These are phyloP conservation scores for Anoplophora glabripennis DNA, from an alignment of 1,140 invertebrate genomes.

Conservation along the genomic window DNA sequence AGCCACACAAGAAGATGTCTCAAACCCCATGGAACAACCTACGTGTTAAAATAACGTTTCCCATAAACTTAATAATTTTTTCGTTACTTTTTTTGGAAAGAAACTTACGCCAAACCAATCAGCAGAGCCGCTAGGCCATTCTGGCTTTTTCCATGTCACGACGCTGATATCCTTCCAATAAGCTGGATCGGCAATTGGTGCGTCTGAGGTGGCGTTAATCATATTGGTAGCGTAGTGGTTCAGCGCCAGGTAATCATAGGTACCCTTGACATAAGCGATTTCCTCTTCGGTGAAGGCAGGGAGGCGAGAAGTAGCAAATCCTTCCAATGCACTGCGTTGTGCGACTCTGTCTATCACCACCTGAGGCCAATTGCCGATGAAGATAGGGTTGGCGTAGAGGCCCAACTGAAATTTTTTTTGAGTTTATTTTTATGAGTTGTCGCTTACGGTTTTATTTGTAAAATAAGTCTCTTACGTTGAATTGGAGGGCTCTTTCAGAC, in stretches of 20 bases:
- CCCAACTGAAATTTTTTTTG: constrained; percentile 38
- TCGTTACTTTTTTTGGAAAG: too few species aligned
- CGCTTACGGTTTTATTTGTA: too few species aligned
- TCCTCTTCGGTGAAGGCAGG: constrained; percentile 50
- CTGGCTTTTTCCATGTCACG: too few species aligned
- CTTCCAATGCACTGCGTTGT: constrained; percentile 48
- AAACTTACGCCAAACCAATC: too few species aligned
- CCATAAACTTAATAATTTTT: too few species aligned
- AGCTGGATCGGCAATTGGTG: background rate
- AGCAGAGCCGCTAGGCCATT: too few species aligned
- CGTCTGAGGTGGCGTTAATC: too few species aligned
- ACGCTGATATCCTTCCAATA: too few species aligned
- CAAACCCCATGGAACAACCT: constrained; percentile 32
- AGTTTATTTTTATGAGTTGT: too few species aligned
- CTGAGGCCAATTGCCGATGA: constrained; percentile 55
- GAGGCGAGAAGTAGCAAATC: constrained; percentile 49
- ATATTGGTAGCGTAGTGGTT: constrained; percentile 13
- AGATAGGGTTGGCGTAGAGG: constrained; percentile 51
- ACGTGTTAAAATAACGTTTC: too few species aligned
- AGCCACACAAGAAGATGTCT: constrained; percentile 33
- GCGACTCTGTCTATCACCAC: constrained; percentile 49
- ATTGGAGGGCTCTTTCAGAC: background rate
- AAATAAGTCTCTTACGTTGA: background rate
- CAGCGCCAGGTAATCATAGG: constrained; percentile 29
- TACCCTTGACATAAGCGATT: constrained; percentile 43